Evolutionary conservation across 1,140 invertebrate genomes (phyloP), one percentile per base, ranked within the genome.

Genomic region (Meloidogyne chitwoodi): DNA sequence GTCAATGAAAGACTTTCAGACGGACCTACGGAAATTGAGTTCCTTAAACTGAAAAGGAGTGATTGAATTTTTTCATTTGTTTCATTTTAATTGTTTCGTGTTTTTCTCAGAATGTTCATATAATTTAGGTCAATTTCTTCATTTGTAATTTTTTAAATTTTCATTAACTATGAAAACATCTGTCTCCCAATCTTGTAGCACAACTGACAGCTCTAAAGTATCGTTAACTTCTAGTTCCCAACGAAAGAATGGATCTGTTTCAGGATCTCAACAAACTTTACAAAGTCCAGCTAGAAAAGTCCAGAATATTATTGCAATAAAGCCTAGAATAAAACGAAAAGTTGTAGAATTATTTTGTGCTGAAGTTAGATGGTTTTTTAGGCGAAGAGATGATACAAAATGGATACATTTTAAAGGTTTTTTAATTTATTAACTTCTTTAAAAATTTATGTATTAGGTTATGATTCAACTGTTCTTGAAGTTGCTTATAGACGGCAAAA

Each of bases 341-440:
- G 84, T 86, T 14, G 80, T 74, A 5, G 85, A 85, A 62, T 76
- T 86, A 34, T 69, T 70, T 44, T 84, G 80, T 68, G 63, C 74
- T 0, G 84, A 86, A 77, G 75, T 87, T 2, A 61, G 84, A 31
- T 86, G 84, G 84, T 86, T 86, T 68, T 83, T 78, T 68, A 72
- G 72, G 67, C 77, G 78, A 68, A 64, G 65, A 0, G 38, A 67
- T 68, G 79, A 84, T 14, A 64, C 76, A 0, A 83, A 82, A 63
- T 86, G 85, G 85, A 81, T 66, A 1, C 76, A 83, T 14, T 87
- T 85, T 63, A 85, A 82, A 41, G 83, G 83, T 86, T 31, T 24
- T 24, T 26, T 27, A 34, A 64, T 38, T 38, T 38, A 66, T n/a
- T 31, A 16, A 31, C 2, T 22, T 75, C n/a, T 68, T 41, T 77